Evolutionary conservation across 2,888 invertebrate genomes (phyloP), one percentile per base, ranked within the genome.

Genomic region (Drosophila hamatofila): DNA sequence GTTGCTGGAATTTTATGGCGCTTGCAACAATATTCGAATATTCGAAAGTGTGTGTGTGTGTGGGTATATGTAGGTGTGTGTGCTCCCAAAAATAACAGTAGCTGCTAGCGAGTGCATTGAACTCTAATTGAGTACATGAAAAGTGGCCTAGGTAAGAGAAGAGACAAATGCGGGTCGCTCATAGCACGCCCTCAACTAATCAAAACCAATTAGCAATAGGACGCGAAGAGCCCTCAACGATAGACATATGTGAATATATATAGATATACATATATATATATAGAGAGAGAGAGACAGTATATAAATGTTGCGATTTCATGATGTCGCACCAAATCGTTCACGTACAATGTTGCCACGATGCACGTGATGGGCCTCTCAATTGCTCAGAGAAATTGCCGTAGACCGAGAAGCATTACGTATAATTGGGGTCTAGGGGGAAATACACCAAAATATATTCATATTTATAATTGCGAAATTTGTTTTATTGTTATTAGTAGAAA

Each of bases 151-250:
- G 61, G 44, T 21, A 41, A 39, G 54, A 35, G 61, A 18, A 9
- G 55, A 33, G 44, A 37, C 9, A 64, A 37, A 39, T 55, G 42
- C 51, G 64, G 75, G 63, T 51, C 48, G 51, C 70, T 76, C 67
- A 35, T 21, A 46, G 71, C 59, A 77, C 81, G 84, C 88, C 88
- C 83, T 71, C 76, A 77, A 87, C 84, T 81, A 87, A 83, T 81
- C 79, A 81, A 87, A 85, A 80, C 39, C 83, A 84, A 84, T 84
- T 84, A 84, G 83, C 86, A 88, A 67, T 65, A 63, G 63, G 74
- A 60, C 78, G 80, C 73, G 65, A 80, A 75, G 65, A 77, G 79
- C 71, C 55, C 51, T 48, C 63, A 35, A 25, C 12, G 33, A 58
- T 62, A 51, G 59, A 39, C 12, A 46, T 37, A 55, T 41, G 44